Evolutionary conservation across 1,140 invertebrate genomes (phyloP), one percentile per base, ranked within the genome.

Genomic region (Platyscapa corneri): DNA sequence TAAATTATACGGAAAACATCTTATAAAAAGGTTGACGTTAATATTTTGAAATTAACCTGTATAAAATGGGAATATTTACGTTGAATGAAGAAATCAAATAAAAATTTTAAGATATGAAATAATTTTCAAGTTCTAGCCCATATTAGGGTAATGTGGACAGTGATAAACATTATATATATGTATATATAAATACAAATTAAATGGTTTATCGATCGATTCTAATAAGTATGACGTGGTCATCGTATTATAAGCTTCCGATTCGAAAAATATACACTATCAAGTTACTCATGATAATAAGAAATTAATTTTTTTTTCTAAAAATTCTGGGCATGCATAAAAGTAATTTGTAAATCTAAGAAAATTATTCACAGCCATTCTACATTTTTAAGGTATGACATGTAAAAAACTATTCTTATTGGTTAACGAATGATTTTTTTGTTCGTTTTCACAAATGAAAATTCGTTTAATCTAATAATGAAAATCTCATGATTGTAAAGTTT

Each of bases 281-380:
- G 70, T 84, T 84, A 84, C 82, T 84, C 75, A 84, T 70, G 82
- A 12, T 70, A 76, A 77, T 83, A 65, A 83, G 82, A 83, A 83
- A 34, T 5, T n/a, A n/a, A n/a, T 76, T 32, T 82, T 23, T 3
- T 49, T 74, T 82, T 49, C 23, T 74, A 49, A 74, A 74, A 74
- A 74, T 27, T 3, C 32, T 34, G 64, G 0, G n/a, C 34, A 37
- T 60, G 46, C 30, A 42, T 53, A 72, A 72, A 70, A 74, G 16
- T 14, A 18, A 53, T 14, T 46, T 7, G 12, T 12, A n/a, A n/a
- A n/a, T n/a, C n/a, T n/a, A n/a, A 46, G 42, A 5, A 46, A 46
- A 46, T 74, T 82, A 23, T 23, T 32, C 20, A 32, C 27, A 23
- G 34, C 10, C 3, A 32, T 27, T 42, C 7, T 42, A n/a, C 37